These are phyloP conservation scores for Aleiodes sp. DNA, from an alignment of 1,140 invertebrate species.

Conservation along the genomic window DNA sequence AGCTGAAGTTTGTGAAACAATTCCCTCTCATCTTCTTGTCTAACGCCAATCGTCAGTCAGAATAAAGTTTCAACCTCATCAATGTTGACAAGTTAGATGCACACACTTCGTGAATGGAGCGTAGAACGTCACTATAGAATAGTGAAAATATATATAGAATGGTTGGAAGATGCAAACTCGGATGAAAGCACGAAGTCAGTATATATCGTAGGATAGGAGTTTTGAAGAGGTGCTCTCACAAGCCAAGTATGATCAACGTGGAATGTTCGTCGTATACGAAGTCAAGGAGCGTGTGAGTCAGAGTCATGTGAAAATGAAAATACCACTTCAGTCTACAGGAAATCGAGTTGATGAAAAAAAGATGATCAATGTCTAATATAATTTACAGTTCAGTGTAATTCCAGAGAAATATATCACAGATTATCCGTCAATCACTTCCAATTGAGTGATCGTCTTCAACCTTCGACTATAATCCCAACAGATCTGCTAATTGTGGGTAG, in stretches of 20 bases:
- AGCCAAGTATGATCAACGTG: slow-evolving; percentile 20
- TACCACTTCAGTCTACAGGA: not conserved
- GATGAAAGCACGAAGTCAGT: not conserved
- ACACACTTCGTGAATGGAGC: not conserved
- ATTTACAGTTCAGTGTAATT: no score
- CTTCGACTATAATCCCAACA: not conserved
- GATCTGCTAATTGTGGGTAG: not conserved
- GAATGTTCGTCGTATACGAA: not conserved
- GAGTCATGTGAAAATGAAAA: not conserved
- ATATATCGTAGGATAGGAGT: slow-evolving; percentile 11
- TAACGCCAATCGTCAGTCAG: not conserved
- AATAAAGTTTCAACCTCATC: not conserved
- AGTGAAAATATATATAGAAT: not conserved
- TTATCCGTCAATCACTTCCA: not conserved
- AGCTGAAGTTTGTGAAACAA: not conserved
- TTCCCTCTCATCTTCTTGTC: not conserved
- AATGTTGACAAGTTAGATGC: not conserved
- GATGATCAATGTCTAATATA: no score
- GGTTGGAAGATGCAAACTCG: not conserved
- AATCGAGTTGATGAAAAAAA: not conserved
- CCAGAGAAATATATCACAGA: no score
- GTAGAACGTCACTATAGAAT: not conserved
- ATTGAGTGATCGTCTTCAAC: not conserved
- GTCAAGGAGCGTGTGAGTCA: not conserved
- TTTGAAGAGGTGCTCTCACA: slow-evolving; percentile 1